Percentiles rank a stretch among this genome's conserved stretches.
Conservation (phyloP, 2,888 invertebrate genomes). For the Anthophora plumipes region DNA sequence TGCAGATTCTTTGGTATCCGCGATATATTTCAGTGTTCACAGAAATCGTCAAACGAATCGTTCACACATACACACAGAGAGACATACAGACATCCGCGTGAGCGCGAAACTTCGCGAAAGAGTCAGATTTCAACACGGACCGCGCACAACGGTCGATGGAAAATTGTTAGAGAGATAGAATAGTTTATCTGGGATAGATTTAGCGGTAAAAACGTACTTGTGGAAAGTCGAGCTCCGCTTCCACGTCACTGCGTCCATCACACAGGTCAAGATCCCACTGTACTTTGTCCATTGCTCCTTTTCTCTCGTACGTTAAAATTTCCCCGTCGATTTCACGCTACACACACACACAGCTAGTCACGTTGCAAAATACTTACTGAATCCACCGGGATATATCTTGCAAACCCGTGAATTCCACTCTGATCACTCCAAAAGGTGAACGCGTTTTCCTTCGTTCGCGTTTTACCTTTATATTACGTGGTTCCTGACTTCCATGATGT, state of each 20-base stretch:
- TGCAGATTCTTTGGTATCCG: too few species aligned
- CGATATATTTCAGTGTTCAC: background rate
- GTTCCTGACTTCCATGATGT: too few species aligned
- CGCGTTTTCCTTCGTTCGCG: conserved; percentile 1
- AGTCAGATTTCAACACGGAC: background rate
- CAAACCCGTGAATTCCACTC: conserved; percentile 1
- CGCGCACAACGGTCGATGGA: background rate
- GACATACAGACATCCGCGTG: too few species aligned
- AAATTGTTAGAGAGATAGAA: conserved; percentile 19
- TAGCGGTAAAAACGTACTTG: conserved; percentile 64
- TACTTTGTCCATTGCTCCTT: conserved; percentile 46
- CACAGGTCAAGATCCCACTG: conserved; percentile 48
- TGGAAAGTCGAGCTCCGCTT: conserved; percentile 47
- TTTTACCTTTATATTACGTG: conserved; percentile 5
- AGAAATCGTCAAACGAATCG: conserved; percentile 10
- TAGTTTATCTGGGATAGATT: conserved; percentile 36
- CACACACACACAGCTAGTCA: background rate
- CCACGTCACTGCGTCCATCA: conserved; percentile 36
- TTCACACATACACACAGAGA: background rate
- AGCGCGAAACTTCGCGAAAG: background rate
- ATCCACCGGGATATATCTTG: background rate
- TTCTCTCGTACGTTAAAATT: background rate
- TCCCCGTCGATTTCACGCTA: conserved; percentile 10
- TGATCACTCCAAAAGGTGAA: background rate
- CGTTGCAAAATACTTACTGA: background rate